Percentiles rank a stretch among this genome's conserved stretches.
Conservation (phyloP, 2,888 invertebrate species). For the Coleophora flavipennella region DNA sequence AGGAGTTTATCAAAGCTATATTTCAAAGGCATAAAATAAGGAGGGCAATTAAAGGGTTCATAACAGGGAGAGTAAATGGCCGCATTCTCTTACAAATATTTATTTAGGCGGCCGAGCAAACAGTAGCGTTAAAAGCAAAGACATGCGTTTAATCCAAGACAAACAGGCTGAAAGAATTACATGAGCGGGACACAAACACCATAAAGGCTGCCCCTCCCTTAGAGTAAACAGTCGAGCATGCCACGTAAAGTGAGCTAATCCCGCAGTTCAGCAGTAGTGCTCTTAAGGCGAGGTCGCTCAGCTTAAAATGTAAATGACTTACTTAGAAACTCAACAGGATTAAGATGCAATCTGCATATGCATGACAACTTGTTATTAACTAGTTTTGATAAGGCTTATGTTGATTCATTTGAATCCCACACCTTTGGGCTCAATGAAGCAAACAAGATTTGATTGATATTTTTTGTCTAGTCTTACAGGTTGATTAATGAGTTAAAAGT, state of each 20-base stretch:
- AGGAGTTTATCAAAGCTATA: conserved; percentile 49
- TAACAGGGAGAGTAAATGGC: conserved; percentile 52
- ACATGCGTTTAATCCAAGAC: conserved; percentile 65
- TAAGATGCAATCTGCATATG: conserved; percentile 49
- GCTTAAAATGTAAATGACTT: conserved; percentile 53
- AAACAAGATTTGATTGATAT: no score
- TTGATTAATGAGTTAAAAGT: no score
- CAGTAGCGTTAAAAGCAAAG: conserved; percentile 67
- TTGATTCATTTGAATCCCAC: not conserved
- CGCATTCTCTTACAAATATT: conserved; percentile 58
- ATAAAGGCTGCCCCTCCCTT: conserved; percentile 41
- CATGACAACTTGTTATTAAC: conserved; percentile 31
- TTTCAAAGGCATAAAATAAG: conserved; percentile 57
- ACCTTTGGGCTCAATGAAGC: not conserved
- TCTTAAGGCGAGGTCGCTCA: conserved; percentile 46
- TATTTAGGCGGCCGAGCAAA: conserved; percentile 55
- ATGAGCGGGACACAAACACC: conserved; percentile 54
- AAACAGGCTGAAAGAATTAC: conserved; percentile 65
- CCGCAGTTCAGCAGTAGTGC: conserved; percentile 36
- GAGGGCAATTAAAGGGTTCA: conserved; percentile 61
- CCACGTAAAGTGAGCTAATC: conserved; percentile 58
- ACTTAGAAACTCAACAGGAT: conserved; percentile 47
- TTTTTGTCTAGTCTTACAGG: no score
- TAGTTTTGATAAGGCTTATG: conserved; percentile 16
- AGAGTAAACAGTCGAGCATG: conserved; percentile 45